Base-by-base conservation (phyloP, 2,888 invertebrate species). In the Sesia apiformis region DNA sequence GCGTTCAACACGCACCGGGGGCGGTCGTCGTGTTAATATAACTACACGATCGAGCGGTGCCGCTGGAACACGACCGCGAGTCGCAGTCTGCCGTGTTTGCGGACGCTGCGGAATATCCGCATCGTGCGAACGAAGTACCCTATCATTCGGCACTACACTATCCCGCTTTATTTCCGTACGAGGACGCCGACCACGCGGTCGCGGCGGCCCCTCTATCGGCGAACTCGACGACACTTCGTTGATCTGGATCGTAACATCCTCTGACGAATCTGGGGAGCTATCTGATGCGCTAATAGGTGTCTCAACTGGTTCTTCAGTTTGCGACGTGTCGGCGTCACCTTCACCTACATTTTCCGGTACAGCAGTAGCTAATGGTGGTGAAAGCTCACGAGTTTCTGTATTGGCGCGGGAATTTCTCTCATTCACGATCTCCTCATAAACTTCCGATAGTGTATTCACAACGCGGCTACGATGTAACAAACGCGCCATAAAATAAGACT, bases 161-260 rank as follows among this genome's bases (percentile, higher is more conserved):
- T 75, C 76, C 4, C 70, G 72, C 4, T 67, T 66, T 2, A 57
- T 54, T 38, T 80, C 80, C 2, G 61, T 55, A 7, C 75, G 72
- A 3, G 70, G 64, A 0, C 76, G 72, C 0, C 85, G 72, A 0
- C 76, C 81, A 53, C 84, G 80, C 4, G 72, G 58, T 4, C 76
- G 66, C 5, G 76, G 70, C 50, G 87, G 81, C 0, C 68, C 79
- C 49, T 88, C 85, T n/a, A 87, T 86, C 5, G 90, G 88, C 50
- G 91, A 91, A 64, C 92, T 92, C 0, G 93, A 93, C 1, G 93
- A 93, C 23, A 93, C 91, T 74, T 93, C 93, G 73, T 93, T 91
- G 60, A 93, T 93, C 77, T 93, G 93, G 50, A 93, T 92, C 42
- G 87, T 79, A 60, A 87, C 90, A 58, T 81, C 81, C 56, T 78